phyloP scores from a whole-genome alignment of 2,888 invertebrate genomes.

The Omphaloscelis lunosa region DNA sequence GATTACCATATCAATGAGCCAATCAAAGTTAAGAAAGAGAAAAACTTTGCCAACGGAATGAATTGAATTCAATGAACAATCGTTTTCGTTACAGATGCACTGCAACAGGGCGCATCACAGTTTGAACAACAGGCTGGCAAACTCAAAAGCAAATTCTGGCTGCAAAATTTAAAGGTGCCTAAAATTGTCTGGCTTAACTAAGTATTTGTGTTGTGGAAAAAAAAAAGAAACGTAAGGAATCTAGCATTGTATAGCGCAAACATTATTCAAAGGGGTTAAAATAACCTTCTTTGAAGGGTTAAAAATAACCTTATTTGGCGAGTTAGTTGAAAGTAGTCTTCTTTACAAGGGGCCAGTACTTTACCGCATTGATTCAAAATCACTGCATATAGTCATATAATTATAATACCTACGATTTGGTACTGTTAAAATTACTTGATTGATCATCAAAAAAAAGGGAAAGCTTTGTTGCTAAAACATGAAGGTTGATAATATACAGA shows the following conservation, averaged over 20 bases:
- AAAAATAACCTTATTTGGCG: neutral
- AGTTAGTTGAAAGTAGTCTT: neutral
- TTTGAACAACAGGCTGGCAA: constrained; percentile 99
- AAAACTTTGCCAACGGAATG: neutral
- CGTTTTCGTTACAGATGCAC: constrained; percentile 92
- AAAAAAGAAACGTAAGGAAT: neutral
- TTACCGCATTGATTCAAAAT: neutral
- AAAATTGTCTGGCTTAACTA: constrained; percentile 33
- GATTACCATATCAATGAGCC: neutral
- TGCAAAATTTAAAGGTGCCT: constrained; percentile 97
- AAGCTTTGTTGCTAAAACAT: neutral
- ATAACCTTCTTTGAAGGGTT: neutral
- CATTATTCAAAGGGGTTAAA: neutral
- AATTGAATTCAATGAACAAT: neutral
- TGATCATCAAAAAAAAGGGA: neutral
- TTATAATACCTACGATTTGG: neutral
- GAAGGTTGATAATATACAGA: neutral
- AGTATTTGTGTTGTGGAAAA: neutral
- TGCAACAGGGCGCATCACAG: constrained; percentile 98
- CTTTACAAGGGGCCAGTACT: neutral
- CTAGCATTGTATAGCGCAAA: neutral
- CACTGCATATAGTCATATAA: neutral
- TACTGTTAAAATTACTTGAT: neutral
- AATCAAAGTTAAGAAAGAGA: neutral
- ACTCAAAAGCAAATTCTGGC: constrained; percentile 99